Conservation (phyloP, 2,113 vertebrate genomes). For the Ctenodactylus gundi region DNA sequence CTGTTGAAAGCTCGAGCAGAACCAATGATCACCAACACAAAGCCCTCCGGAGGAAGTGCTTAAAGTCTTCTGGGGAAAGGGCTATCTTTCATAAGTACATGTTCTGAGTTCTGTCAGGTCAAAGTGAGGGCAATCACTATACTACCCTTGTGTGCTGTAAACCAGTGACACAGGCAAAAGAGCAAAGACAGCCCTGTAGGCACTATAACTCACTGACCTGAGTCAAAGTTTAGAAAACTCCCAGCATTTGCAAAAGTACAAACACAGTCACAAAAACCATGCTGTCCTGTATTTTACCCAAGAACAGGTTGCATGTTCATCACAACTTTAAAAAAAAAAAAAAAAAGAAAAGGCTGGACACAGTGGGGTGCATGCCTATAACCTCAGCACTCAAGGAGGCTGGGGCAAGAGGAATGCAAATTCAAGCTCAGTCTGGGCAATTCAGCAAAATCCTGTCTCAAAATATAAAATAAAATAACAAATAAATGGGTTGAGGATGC, state of each 20-base stretch:
- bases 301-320: background rate
- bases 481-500: background rate
- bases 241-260: background rate
- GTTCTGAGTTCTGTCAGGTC: background rate
- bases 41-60: background rate
- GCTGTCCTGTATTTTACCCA: background rate
- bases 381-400: background rate
- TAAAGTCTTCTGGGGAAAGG: background rate
- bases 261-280: background rate
- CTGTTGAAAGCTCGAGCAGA: background rate
- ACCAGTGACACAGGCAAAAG: background rate
- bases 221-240: constrained; percentile 18
- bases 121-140: background rate
- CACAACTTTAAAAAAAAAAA: background rate
- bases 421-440: background rate
- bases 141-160: background rate
- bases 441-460: background rate
- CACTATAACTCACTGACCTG: background rate
- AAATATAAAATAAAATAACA: background rate
- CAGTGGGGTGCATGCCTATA: background rate
- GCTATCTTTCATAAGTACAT: background rate
- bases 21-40: background rate
- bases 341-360: too few relatives aligned
- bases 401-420: too few relatives aligned
- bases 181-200: background rate